These are phyloP conservation scores for Etheostoma nigrum DNA, from an alignment of 2,797 vertebrate genomes.

Conservation along the genomic window DNA sequence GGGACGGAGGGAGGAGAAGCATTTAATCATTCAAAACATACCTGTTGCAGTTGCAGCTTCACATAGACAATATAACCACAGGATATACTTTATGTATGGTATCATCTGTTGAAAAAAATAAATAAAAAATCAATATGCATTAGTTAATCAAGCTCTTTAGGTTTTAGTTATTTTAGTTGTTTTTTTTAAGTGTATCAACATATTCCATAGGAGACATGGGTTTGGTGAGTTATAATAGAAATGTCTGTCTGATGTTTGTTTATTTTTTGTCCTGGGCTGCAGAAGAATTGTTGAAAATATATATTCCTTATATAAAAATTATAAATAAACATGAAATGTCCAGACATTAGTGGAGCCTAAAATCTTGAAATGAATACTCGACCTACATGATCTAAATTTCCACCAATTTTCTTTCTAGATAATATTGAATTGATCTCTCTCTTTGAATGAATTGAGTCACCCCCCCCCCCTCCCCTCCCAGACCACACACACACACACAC, in stretches of 20 bases:
- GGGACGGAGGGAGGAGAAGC: conserved; percentile 6
- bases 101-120: conserved; percentile 88
- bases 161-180: neutral
- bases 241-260: neutral
- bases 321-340: neutral
- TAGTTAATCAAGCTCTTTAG: conserved; percentile 8
- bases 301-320: neutral
- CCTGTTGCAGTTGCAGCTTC: conserved; percentile 82
- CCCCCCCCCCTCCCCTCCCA: too few relatives aligned
- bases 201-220: neutral
- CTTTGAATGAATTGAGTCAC: too few relatives aligned
- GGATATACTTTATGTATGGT: conserved; percentile 90
- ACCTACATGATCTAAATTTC: neutral
- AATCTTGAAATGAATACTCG: neutral
- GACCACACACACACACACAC: too few relatives aligned
- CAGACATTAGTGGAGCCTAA: neutral
- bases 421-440: neutral
- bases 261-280: neutral
- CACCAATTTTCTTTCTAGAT: neutral
- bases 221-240: neutral
- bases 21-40: conserved; percentile 61
- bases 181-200: neutral
- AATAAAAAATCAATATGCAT: conserved; percentile 17
- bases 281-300: neutral
- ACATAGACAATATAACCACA: conserved; percentile 91